A percentile compares a stretch with the other conserved stretches of the same genome.
These are phyloP conservation scores for Embiotoca jacksoni DNA, from an alignment of 2,113 vertebrate genomes.

Conservation along the genomic window DNA sequence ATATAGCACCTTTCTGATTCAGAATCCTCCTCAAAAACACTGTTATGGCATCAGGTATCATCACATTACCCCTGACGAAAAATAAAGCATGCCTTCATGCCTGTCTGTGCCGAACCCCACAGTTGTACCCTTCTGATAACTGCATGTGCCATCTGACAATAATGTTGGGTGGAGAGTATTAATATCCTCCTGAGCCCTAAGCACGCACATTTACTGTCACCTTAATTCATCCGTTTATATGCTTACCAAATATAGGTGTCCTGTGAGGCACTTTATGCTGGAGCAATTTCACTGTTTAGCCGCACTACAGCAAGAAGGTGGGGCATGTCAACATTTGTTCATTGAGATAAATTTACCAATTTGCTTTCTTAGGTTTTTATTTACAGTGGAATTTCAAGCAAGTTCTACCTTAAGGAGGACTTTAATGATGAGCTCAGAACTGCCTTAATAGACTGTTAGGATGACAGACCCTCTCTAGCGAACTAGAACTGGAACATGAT, in stretches of 20 bases:
- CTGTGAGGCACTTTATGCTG: constrained; percentile 32
- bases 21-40: constrained; percentile 53
- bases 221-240: constrained; percentile 57
- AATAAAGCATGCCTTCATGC: constrained; percentile 70
- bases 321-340: background rate
- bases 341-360: background rate
- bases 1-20: constrained; percentile 72
- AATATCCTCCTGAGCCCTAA: constrained; percentile 65
- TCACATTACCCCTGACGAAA: constrained; percentile 63
- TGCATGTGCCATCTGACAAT: constrained; percentile 59
- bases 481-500: background rate
- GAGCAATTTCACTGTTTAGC: constrained; percentile 26
- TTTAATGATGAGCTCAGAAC: background rate
- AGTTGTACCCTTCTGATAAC: constrained; percentile 54
- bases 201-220: constrained; percentile 59
- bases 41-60: constrained; percentile 61
- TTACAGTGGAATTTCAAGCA: background rate
- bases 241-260: constrained; percentile 55
- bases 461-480: background rate
- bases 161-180: constrained; percentile 56
- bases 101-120: constrained; percentile 63
- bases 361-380: background rate
- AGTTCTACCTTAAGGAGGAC: background rate
- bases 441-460: background rate
- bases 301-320: background rate